These are phyloP conservation scores for Spermophilus dauricus DNA, from an alignment of 2,113 vertebrate genomes.

Conservation along the genomic window DNA sequence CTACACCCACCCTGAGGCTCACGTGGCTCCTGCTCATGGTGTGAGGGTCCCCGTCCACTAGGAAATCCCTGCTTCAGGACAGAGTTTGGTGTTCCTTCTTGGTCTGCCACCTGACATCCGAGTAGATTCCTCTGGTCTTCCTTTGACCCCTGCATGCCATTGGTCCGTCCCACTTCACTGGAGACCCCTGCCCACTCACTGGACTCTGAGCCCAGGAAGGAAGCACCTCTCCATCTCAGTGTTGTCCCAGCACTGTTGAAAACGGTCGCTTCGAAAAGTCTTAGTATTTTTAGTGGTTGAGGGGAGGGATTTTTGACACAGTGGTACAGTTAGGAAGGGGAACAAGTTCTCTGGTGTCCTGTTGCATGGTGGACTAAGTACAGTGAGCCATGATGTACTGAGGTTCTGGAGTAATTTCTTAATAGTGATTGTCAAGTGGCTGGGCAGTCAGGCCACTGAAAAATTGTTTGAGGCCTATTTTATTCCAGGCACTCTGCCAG, in stretches of 20 bases:
- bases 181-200: background rate
- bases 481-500: too few species aligned
- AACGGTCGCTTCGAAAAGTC: background rate
- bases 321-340: background rate
- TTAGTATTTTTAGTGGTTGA: too few species aligned
- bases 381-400: background rate
- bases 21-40: rapidly evolving
- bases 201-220: background rate
- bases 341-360: background rate
- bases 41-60: background rate
- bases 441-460: background rate
- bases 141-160: background rate
- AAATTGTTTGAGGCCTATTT: background rate
- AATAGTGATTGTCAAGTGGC: background rate
- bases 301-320: background rate
- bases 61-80: background rate
- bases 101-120: background rate
- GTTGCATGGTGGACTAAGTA: too few species aligned
- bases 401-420: background rate
- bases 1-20: rapidly evolving
- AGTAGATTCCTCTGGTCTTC: background rate
- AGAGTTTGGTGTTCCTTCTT: background rate
- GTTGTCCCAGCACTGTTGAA: background rate
- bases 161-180: background rate
- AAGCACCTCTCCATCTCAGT: background rate